Evolutionary conservation across 2,113 vertebrate species (phyloP).

Genomic region (Epinephelus cyanopodus): DNA sequence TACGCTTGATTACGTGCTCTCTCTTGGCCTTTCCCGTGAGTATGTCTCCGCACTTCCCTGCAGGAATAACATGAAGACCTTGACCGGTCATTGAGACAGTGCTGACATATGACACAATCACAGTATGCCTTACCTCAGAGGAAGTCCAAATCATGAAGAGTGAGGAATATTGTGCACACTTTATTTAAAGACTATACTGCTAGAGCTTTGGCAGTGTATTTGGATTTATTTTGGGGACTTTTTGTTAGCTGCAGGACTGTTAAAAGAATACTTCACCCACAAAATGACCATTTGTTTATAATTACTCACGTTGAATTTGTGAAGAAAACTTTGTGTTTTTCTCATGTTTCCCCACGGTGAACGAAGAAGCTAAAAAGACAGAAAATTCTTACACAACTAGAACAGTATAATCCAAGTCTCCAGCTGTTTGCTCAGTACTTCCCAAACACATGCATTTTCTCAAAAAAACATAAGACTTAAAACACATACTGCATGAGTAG

Average conservation of each 20-base stretch:
- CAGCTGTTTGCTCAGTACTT: no score
- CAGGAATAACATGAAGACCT: slow-evolving; percentile 11
- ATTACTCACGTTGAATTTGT: no score
- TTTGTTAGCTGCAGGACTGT: not conserved
- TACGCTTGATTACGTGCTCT: slow-evolving; percentile 43
- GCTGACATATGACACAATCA: not conserved
- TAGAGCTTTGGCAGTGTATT: not conserved
- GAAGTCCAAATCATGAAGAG: not conserved
- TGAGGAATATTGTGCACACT: not conserved
- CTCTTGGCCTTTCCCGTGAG: slow-evolving; percentile 19
- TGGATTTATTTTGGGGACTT: not conserved
- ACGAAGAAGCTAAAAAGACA: no score
- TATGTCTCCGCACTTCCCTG: slow-evolving; percentile 5
- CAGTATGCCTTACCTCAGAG: not conserved
- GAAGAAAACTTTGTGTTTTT: no score
- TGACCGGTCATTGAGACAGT: not conserved
- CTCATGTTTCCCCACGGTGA: no score
- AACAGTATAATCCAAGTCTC: no score
- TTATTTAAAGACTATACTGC: not conserved
- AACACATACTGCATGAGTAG: no score
- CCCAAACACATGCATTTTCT: no score
- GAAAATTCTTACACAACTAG: no score
- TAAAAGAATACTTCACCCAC: no score
- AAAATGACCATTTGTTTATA: no score
- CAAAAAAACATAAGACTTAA: no score